phyloP scores from a whole-genome alignment of 2,888 invertebrate species.

The Tryphoninae sp. region DNA sequence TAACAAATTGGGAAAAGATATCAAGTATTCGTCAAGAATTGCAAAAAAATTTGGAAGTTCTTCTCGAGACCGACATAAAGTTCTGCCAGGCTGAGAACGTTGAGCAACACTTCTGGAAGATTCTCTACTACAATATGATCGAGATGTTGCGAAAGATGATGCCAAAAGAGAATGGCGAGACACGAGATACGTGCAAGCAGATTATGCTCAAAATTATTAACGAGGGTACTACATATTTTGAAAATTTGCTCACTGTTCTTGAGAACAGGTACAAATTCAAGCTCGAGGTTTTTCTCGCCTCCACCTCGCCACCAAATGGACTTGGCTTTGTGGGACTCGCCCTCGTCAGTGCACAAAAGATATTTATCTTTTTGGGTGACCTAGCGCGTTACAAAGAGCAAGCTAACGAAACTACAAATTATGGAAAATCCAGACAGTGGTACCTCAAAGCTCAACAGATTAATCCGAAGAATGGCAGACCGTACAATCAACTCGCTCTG shows the following conservation, averaged over 20 bases:
- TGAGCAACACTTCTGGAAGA: conserved; percentile 96
- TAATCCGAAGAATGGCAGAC: conserved; percentile 96
- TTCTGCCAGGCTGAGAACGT: conserved; percentile 93
- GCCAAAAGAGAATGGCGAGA: conserved; percentile 83
- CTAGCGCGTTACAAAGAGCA: conserved; percentile 95
- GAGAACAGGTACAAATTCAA: conserved; percentile 90
- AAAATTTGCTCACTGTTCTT: conserved; percentile 87
- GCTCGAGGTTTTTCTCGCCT: conserved; percentile 84
- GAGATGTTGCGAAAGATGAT: conserved; percentile 90
- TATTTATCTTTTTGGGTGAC: conserved; percentile 95
- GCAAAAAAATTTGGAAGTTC: conserved; percentile 86
- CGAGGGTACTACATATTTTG: conserved; percentile 91
- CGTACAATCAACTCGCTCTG: conserved; percentile 97
- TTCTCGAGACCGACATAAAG: conserved; percentile 90
- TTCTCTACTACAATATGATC: conserved; percentile 93
- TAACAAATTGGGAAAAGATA: conserved; percentile 86
- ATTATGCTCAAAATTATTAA: conserved; percentile 88
- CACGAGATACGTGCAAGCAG: conserved; percentile 86
- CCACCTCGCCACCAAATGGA: conserved; percentile 83
- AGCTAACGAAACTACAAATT: conserved; percentile 90
- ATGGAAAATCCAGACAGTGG: conserved; percentile 91
- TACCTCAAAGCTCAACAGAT: conserved; percentile 96
- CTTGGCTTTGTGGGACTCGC: conserved; percentile 88
- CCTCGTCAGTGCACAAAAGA: conserved; percentile 92
- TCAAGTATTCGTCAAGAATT: conserved; percentile 86